Percentiles rank a stretch among this genome's conserved stretches.
These are phyloP conservation scores for Salpingus planirostris DNA, from an alignment of 2,888 invertebrate genomes.

Conservation along the genomic window DNA sequence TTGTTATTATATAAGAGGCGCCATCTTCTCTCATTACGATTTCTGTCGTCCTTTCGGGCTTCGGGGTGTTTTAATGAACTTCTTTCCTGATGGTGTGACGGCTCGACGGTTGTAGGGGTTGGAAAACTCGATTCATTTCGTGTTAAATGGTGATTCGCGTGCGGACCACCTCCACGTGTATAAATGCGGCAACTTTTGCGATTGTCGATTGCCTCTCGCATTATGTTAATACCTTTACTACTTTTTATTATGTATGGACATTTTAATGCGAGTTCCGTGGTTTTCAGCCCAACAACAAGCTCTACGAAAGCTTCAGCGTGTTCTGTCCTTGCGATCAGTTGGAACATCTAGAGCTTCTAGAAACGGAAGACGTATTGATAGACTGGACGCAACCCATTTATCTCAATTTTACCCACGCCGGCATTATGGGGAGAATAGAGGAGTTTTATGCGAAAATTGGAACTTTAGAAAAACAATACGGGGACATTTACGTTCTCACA, in stretches of 20 bases:
- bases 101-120: too few species aligned
- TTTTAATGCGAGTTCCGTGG: constrained; percentile 1
- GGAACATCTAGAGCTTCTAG: constrained; percentile 61
- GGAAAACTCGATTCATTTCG: too few species aligned
- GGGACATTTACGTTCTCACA: constrained; percentile 70
- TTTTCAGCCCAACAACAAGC: constrained; percentile 66
- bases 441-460: constrained; percentile 57
- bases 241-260: not conserved
- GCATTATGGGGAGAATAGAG: constrained; percentile 69
- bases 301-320: constrained; percentile 77
- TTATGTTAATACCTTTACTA: not conserved
- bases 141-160: too few species aligned
- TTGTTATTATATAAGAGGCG: too few species aligned
- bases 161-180: too few species aligned
- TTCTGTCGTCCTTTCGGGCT: too few species aligned
- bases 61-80: too few species aligned
- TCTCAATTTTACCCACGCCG: constrained; percentile 78
- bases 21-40: too few species aligned
- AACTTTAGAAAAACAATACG: constrained; percentile 63
- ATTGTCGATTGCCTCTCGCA: too few species aligned
- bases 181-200: too few species aligned
- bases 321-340: constrained; percentile 73
- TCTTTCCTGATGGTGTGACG: too few species aligned
- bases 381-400: constrained; percentile 75
- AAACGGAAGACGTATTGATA: constrained; percentile 67